Evolutionary conservation across 1,140 invertebrate genomes (phyloP).

Genomic region (Aporrectodea caliginosa): DNA sequence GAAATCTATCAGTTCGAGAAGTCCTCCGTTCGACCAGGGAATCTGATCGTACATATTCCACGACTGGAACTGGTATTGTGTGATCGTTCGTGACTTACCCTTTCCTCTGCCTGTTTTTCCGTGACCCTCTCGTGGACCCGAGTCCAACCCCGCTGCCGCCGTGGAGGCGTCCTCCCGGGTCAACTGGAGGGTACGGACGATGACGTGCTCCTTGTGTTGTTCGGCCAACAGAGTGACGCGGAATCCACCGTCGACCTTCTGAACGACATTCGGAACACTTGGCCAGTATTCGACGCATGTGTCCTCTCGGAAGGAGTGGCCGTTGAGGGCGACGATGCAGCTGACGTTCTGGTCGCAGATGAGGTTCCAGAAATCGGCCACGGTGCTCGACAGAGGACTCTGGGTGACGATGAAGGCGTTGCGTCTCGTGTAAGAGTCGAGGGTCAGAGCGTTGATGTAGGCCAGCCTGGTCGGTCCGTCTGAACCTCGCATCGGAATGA

Average conservation of each 20-base stretch:
- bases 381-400: constrained; percentile 48
- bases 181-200: constrained; percentile 37
- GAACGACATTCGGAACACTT: constrained; percentile 27
- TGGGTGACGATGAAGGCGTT: constrained; percentile 52
- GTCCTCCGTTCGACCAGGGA: constrained; percentile 45
- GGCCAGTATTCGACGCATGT: constrained; percentile 50
- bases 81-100: constrained; percentile 36
- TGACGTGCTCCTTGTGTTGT: constrained; percentile 46
- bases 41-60: constrained; percentile 46
- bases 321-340: constrained; percentile 49
- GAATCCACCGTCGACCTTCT: constrained; percentile 43
- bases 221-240: constrained; percentile 41
- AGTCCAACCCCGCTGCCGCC: neutral
- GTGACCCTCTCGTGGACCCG: neutral
- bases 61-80: constrained; percentile 50
- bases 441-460: constrained; percentile 35
- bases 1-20: constrained; percentile 40
- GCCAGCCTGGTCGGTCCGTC: constrained; percentile 23
- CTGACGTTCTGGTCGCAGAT: constrained; percentile 48
- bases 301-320: constrained; percentile 42
- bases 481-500: neutral
- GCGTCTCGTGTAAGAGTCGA: constrained; percentile 46
- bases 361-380: constrained; percentile 54
- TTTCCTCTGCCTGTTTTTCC: neutral
- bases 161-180: neutral